Evolutionary conservation across 2,888 invertebrate genomes (phyloP).

Genomic region (Amiota communis): DNA sequence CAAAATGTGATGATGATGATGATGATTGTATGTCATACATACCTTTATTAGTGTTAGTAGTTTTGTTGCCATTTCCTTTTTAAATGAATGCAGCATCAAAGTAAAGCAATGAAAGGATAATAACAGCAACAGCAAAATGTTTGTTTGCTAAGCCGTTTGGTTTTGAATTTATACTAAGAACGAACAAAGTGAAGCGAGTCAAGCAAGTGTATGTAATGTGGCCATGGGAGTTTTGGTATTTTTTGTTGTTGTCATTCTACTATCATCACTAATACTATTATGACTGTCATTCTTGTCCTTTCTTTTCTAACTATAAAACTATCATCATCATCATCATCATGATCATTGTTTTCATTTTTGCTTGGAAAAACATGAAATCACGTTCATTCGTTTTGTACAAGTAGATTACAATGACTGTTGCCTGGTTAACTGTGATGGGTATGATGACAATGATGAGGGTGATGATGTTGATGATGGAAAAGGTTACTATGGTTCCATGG

Average conservation of each 20-base stretch:
- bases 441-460: not conserved
- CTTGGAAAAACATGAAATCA: not conserved
- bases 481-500: not conserved
- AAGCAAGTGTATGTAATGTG: not conserved
- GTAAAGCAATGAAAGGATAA: slow-evolving; percentile 13
- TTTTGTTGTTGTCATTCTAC: not conserved
- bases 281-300: not conserved
- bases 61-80: not conserved
- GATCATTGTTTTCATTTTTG: not conserved
- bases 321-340: too few relatives aligned
- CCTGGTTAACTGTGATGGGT: not conserved
- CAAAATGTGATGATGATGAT: not conserved
- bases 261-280: not conserved
- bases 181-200: not conserved
- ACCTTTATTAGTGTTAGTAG: not conserved
- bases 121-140: slow-evolving; percentile 49
- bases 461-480: not conserved
- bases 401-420: slow-evolving; percentile 1
- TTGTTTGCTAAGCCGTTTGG: slow-evolving; percentile 44
- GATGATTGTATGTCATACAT: not conserved
- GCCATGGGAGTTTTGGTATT: not conserved
- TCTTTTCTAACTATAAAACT: too few relatives aligned
- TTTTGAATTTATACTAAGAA: too few relatives aligned
- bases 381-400: slow-evolving; percentile 5
- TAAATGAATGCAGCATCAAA: not conserved